These are phyloP conservation scores for Frankliniella intonsa DNA, from an alignment of 2,888 invertebrate genomes.

Conservation along the genomic window DNA sequence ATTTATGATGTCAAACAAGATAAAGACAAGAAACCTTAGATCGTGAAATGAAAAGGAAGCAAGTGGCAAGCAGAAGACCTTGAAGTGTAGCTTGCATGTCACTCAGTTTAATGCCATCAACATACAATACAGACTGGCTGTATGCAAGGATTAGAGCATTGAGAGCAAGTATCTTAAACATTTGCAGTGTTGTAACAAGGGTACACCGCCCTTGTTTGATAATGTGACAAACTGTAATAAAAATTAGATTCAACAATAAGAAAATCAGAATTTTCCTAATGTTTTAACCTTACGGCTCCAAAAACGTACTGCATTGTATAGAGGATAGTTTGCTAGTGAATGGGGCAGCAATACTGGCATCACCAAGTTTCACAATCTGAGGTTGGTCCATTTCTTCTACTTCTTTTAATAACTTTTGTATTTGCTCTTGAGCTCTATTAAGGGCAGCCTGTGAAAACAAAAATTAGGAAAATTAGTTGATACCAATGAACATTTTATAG, in stretches of 20 bases:
- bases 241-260: constrained; percentile 39
- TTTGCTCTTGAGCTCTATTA: constrained; percentile 47
- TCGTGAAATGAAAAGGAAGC: constrained; percentile 96
- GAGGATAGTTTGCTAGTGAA: constrained; percentile 97
- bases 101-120: constrained; percentile 96
- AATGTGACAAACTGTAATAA: constrained; percentile 86
- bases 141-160: constrained; percentile 97
- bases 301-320: constrained; percentile 79
- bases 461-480: neutral
- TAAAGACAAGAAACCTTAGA: constrained; percentile 68
- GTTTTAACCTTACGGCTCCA: neutral
- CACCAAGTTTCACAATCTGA: constrained; percentile 90
- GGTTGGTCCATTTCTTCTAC: constrained; percentile 81
- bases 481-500: neutral
- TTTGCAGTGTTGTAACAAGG: constrained; percentile 96
- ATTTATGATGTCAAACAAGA: constrained; percentile 25
- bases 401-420: constrained; percentile 73
- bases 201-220: constrained; percentile 99
- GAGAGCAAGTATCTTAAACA: constrained; percentile 99
- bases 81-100: constrained; percentile 97
- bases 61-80: constrained; percentile 89
- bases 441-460: constrained; percentile 39
- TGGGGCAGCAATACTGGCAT: constrained; percentile 98
- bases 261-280: constrained; percentile 19
- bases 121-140: constrained; percentile 95